Base-by-base conservation (phyloP, 2,113 vertebrate genomes). In the Axis porcinus region DNA sequence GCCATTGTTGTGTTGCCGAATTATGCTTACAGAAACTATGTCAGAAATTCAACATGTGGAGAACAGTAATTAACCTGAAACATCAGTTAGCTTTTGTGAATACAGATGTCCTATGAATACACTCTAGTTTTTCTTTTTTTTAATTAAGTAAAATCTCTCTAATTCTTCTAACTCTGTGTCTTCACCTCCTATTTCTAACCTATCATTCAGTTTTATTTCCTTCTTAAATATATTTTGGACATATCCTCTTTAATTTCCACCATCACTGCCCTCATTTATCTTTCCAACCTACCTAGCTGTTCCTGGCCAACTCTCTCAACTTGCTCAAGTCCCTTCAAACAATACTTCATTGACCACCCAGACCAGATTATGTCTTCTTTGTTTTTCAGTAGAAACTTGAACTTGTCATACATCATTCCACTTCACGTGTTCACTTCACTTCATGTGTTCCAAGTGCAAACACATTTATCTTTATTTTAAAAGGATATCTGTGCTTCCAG, bases 51-150 rank as follows among this genome's bases (percentile, higher is more conserved):
- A 98, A 67, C 90, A 92, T 96, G 90, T 93, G 91, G 95, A 97
- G 97, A 97, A 91, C 60, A 52, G 96, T 96, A 97, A 98, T 98
- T 98, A 97, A 97, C 97, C 97, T 98, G 95, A 96, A 86, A 98
- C 92, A 97, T 96, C 95, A 94, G 25, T 96, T 97, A 94, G 81
- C 92, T 97, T 97, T 97, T 94, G 96, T 95, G 94, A 97, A 96
- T 97, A 94, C 97, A 96, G 97, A 96, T 97, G 94, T 95, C 87
- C 96, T 94, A 67, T 94, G 90, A 97, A 97, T 97, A 90, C 10
- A 78, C 47, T 50, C 6, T 40, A 78, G 62, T 27, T 82, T 4
- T 81, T 67, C 19, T 40, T 90, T 91, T 67, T 93, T 58, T 76
- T 43, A 95, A 88, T 91, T 94, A 94, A 96, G 90, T 94, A 88